These are phyloP conservation scores for Acleris literana DNA, from an alignment of 2,888 invertebrate genomes.

Conservation along the genomic window DNA sequence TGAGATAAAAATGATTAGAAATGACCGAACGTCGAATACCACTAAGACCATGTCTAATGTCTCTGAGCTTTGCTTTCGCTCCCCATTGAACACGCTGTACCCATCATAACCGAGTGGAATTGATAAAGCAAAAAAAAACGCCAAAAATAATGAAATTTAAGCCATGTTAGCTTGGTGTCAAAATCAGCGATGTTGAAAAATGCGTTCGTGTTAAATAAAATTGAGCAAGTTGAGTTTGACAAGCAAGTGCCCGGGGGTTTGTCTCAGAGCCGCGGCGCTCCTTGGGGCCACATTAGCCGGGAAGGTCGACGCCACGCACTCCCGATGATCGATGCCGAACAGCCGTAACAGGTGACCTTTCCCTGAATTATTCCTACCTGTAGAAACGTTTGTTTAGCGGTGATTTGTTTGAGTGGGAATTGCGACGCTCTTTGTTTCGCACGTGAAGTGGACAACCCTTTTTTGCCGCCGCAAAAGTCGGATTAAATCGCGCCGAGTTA, in stretches of 20 bases:
- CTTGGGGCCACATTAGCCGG: slow-evolving; percentile 77
- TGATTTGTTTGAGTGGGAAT: slow-evolving; percentile 78
- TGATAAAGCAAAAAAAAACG: not conserved
- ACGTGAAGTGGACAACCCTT: slow-evolving; percentile 50
- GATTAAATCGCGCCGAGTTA: slow-evolving; percentile 27
- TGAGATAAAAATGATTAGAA: too few relatives aligned
- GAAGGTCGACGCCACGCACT: slow-evolving; percentile 75
- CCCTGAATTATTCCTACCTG: slow-evolving; percentile 80
- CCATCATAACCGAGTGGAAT: not conserved
- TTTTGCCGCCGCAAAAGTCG: slow-evolving; percentile 42
- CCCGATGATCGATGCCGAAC: slow-evolving; percentile 82
- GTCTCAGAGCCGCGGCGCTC: slow-evolving; percentile 69
- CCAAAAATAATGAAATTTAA: not conserved
- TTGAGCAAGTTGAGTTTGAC: slow-evolving; percentile 68
- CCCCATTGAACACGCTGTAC: not conserved
- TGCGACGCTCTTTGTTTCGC: slow-evolving; percentile 59
- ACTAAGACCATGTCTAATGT: too few relatives aligned
- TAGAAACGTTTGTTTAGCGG: slow-evolving; percentile 80
- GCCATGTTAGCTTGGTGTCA: not conserved
- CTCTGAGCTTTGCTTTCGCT: too few relatives aligned
- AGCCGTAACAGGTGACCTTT: slow-evolving; percentile 82
- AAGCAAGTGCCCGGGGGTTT: slow-evolving; percentile 63
- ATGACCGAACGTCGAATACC: too few relatives aligned
- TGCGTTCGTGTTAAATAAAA: slow-evolving; percentile 58
- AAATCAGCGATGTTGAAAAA: slow-evolving; percentile 62